Conservation (phyloP, 2,888 invertebrate species). For the Gnatocerus cornutus region DNA sequence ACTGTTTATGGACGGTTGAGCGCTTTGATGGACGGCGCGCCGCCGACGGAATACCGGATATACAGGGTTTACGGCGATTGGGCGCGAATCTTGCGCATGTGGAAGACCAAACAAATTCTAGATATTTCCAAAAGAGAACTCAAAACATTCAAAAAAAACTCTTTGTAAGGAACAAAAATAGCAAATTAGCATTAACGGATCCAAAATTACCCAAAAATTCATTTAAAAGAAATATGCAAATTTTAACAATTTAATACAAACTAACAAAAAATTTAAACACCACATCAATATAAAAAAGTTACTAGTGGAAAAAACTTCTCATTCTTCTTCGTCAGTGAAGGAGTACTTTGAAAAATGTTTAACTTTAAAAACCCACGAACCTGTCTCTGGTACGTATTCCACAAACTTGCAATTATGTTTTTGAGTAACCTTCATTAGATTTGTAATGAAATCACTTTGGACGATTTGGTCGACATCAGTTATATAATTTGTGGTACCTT, state of each 20-base stretch:
- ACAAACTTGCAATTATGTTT: conserved; percentile 93
- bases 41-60: conserved; percentile 4
- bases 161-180: too few relatives aligned
- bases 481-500: conserved; percentile 84
- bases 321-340: conserved; percentile 82
- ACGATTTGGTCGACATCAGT: conserved; percentile 85
- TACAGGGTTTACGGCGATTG: background rate
- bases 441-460: conserved; percentile 89
- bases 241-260: too few relatives aligned
- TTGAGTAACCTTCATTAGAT: conserved; percentile 86
- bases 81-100: conserved; percentile 11
- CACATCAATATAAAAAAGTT: too few relatives aligned
- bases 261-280: too few relatives aligned
- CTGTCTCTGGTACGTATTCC: conserved; percentile 95
- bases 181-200: too few relatives aligned
- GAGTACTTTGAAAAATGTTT: conserved; percentile 97
- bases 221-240: too few relatives aligned
- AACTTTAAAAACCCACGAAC: conserved; percentile 97
- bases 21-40: conserved; percentile 55
- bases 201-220: too few relatives aligned
- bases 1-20: conserved; percentile 50
- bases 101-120: too few relatives aligned
- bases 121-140: too few relatives aligned
- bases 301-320: too few relatives aligned
- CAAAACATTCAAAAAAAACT: too few relatives aligned